A percentile compares a stretch with the other conserved stretches of the same genome.
These are phyloP conservation scores for Eudasyphora cyanicolor DNA, from an alignment of 2,888 invertebrate genomes.

Conservation along the genomic window DNA sequence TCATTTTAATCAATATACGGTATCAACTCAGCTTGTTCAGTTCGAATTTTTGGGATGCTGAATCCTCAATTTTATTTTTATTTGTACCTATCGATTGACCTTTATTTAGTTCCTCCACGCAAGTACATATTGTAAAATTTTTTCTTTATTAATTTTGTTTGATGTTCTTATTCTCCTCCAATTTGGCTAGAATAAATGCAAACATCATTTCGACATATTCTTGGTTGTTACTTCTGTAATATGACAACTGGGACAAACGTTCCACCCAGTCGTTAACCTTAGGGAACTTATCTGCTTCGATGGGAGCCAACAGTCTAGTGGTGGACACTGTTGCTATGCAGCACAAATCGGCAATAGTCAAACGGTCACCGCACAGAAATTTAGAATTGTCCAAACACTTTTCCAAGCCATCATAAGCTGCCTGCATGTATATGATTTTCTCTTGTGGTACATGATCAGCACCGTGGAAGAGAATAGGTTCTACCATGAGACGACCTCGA, in stretches of 20 bases:
- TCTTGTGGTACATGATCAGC: constrained; percentile 77
- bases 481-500: constrained; percentile 74
- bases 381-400: constrained; percentile 70
- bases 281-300: constrained; percentile 79
- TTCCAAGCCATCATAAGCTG: constrained; percentile 80
- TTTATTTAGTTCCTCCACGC: too few species aligned
- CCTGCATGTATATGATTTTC: constrained; percentile 79
- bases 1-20: too few species aligned
- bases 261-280: constrained; percentile 79
- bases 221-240: constrained; percentile 79
- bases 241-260: constrained; percentile 78
- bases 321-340: constrained; percentile 80
- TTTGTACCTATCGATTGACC: too few species aligned
- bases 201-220: constrained; percentile 76
- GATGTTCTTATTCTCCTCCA: constrained; percentile 67
- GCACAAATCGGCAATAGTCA: constrained; percentile 81
- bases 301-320: constrained; percentile 78
- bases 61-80: too few species aligned
- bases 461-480: constrained; percentile 75
- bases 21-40: too few species aligned
- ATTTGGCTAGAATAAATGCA: constrained; percentile 66
- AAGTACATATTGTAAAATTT: too few species aligned
- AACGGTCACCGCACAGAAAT: constrained; percentile 75
- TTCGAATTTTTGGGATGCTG: too few species aligned
- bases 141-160: constrained; percentile 39